phyloP scores from a whole-genome alignment of 1,140 invertebrate species.

The Drosophila ficusphila region DNA sequence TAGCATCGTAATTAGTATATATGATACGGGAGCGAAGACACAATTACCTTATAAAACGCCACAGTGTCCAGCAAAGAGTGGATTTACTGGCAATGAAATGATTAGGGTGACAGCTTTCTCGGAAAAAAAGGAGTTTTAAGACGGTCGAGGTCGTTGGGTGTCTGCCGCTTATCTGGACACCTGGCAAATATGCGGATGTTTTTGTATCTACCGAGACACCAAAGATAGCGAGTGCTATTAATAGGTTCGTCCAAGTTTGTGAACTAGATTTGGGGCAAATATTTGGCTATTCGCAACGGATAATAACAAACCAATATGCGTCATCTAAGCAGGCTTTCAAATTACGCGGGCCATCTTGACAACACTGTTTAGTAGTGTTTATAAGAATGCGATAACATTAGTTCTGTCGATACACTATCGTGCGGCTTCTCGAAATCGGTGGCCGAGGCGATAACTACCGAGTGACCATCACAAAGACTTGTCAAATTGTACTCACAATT shows the following conservation, averaged over 20 bases:
- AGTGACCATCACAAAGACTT: too few relatives aligned
- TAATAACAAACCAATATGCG: constrained; percentile 10
- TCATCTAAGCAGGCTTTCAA: neutral
- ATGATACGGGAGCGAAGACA: constrained; percentile 1
- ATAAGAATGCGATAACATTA: neutral
- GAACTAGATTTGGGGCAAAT: constrained; percentile 40
- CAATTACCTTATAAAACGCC: constrained; percentile 16
- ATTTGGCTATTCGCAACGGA: constrained; percentile 9
- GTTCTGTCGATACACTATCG: neutral
- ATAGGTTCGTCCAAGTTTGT: constrained; percentile 33
- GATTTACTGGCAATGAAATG: constrained; percentile 30
- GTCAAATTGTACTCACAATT: too few relatives aligned
- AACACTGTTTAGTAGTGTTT: constrained; percentile 1
- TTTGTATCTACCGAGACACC: constrained; percentile 11
- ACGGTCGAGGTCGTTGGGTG: constrained; percentile 25
- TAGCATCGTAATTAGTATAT: constrained; percentile 27
- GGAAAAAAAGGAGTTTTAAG: constrained; percentile 26
- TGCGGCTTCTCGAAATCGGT: neutral
- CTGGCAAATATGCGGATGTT: constrained; percentile 43
- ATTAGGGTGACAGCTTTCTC: constrained; percentile 23
- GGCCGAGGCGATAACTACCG: neutral
- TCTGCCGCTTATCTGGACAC: constrained; percentile 24
- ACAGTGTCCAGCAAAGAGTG: neutral
- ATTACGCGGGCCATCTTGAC: neutral
- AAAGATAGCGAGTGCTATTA: constrained; percentile 34